A percentile compares a stretch with the other conserved stretches of the same genome.
Conservation (phyloP, 2,113 vertebrate species). For the Coreoperca whiteheadi region DNA sequence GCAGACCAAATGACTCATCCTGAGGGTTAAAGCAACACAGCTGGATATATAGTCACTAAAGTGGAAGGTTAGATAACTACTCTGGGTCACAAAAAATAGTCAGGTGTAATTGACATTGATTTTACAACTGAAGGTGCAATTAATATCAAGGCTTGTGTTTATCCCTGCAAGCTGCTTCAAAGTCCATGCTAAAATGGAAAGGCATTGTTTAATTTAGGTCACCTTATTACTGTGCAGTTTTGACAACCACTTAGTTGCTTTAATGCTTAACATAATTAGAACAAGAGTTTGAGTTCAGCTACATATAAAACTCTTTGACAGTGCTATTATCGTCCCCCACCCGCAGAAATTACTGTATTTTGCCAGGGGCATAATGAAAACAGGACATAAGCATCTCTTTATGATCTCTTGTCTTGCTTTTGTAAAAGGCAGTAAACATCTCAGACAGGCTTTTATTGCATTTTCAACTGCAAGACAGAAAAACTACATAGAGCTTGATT, state of each 20-base stretch:
- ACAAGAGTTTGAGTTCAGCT: conserved; percentile 66
- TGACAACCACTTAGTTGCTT: conserved; percentile 71
- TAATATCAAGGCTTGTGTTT: conserved; percentile 76
- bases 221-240: conserved; percentile 63
- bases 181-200: conserved; percentile 63
- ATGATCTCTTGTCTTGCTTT: conserved; percentile 51
- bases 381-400: conserved; percentile 58
- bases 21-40: conserved; percentile 58
- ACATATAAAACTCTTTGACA: conserved; percentile 77
- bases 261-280: conserved; percentile 75
- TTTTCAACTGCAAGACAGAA: conserved; percentile 13
- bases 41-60: conserved; percentile 69
- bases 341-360: conserved; percentile 59
- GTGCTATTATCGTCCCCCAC: conserved; percentile 65
- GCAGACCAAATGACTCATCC: conserved; percentile 66
- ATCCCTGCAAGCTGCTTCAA: conserved; percentile 64
- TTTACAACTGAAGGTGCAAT: conserved; percentile 77
- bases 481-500: not conserved
- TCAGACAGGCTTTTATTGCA: conserved; percentile 25
- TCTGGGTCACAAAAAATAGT: conserved; percentile 49
- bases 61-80: conserved; percentile 68
- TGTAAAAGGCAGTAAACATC: conserved; percentile 56
- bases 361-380: conserved; percentile 58
- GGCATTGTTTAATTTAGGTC: conserved; percentile 73
- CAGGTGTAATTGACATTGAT: conserved; percentile 80